These are phyloP conservation scores for Cydia pomonella DNA, from an alignment of 1,140 invertebrate genomes.

Conservation along the genomic window DNA sequence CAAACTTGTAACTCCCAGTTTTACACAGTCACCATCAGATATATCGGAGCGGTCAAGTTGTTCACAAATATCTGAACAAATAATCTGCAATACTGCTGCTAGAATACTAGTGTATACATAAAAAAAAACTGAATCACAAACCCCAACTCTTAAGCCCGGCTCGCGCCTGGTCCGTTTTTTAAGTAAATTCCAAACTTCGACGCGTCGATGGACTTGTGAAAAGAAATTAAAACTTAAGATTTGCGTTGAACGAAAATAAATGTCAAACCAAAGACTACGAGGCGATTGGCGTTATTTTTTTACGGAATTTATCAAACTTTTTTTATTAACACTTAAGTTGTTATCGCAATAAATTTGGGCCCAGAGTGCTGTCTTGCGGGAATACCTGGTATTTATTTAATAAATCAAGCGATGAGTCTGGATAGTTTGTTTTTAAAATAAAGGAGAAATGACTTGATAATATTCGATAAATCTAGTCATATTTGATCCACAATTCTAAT, in stretches of 20 bases:
- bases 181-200: constrained; percentile 23
- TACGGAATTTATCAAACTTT: constrained; percentile 27
- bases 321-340: constrained; percentile 23
- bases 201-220: constrained; percentile 33
- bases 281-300: constrained; percentile 24
- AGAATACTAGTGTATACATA: no score
- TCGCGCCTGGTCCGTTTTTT: constrained; percentile 25
- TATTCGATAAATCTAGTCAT: not conserved
- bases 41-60: no score
- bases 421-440: not conserved
- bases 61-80: no score
- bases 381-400: not conserved
- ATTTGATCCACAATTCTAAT: no score
- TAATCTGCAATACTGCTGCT: no score
- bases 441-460: not conserved
- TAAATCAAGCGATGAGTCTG: not conserved
- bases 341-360: constrained; percentile 3
- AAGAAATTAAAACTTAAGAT: constrained; percentile 29
- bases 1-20: no score
- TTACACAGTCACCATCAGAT: no score
- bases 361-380: constrained; percentile 1
- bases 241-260: constrained; percentile 29
- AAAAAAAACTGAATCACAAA: not conserved
- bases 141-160: not conserved
- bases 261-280: constrained; percentile 20